Percentiles rank a stretch among this genome's conserved stretches.
Evolutionary conservation across 2,113 vertebrate genomes (phyloP).

Genomic region (Ascaphus truei): DNA sequence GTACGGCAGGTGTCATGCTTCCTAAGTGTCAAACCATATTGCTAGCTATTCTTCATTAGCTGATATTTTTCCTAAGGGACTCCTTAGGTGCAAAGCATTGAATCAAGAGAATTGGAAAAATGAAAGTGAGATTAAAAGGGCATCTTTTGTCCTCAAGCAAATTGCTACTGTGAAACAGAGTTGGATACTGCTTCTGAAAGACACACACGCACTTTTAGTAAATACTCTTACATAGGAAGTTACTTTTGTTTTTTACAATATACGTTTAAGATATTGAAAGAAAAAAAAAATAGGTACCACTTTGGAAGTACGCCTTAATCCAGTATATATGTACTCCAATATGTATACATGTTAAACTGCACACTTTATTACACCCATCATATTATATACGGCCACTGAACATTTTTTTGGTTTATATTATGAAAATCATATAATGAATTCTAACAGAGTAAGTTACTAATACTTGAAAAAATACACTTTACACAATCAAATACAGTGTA

Average conservation of each 20-base stretch:
- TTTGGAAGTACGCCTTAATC: too few species aligned
- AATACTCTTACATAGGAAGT: not conserved
- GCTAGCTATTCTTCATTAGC: constrained; percentile 31
- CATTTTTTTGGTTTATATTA: too few species aligned
- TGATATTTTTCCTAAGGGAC: constrained; percentile 30
- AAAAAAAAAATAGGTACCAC: too few species aligned
- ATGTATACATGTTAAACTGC: too few species aligned
- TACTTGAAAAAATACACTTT: too few species aligned
- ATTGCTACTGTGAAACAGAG: constrained; percentile 6
- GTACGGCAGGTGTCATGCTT: constrained; percentile 26
- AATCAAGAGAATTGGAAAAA: constrained; percentile 32
- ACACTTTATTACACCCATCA: too few species aligned
- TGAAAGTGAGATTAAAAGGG: constrained; percentile 35
- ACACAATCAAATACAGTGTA: too few species aligned
- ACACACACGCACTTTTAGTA: not conserved
- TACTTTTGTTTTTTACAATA: not conserved
- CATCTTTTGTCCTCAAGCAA: constrained; percentile 28
- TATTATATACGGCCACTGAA: too few species aligned
- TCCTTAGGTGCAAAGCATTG: constrained; percentile 25
- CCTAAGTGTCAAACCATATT: constrained; percentile 35
- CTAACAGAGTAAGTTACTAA: too few species aligned
- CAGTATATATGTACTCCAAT: too few species aligned
- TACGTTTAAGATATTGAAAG: not conserved
- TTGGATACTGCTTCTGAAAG: not conserved
- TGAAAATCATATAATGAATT: too few species aligned